Base-by-base conservation (phyloP, 1,140 invertebrate species). In the Wasmannia auropunctata region DNA sequence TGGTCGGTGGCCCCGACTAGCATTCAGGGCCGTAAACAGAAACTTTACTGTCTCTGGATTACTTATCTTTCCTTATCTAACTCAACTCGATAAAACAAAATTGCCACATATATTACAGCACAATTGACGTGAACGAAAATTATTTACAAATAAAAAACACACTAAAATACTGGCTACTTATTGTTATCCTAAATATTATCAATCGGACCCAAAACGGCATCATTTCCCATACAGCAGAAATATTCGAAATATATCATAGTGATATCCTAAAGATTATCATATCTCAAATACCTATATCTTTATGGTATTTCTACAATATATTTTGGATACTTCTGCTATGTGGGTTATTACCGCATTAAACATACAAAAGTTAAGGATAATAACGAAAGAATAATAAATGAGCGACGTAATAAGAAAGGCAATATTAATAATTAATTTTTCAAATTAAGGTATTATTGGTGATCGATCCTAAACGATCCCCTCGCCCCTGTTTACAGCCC, bases 1-100 rank as follows among this genome's bases (percentile, higher is more conserved):
- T 83, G 79, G 79, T 83, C 79, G 79, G 79, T 74, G 79, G 79
- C 79, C 79, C 79, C 79, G 67, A 72, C 79, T 72, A 74, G 25
- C 49, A 28, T 43, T 22, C 79, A 83, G 79, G 65, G 79, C 79
- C 79, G 79, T 74, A 74, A 72, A 37, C 49, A 58, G 51, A 7
- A 74, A 60, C 37, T 40, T 60, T 60, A 14, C 37, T 22, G 19
- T 43, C 31, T 25, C 31, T 54, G 14, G 51, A 54, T 43, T 56
- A 10, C 37, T 58, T 46, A 58, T 83, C 40, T 83, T 58, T 34
- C 8, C 11, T 19, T 80, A 69, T 54, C 31, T 40, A n/a, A 0
- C 40, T 11, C 5, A 19, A 43, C 10, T 40, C 11, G 3, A 28
- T 34, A 46, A 70, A 81, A 72, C 8, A 70, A 58, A 40, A 51